These are phyloP conservation scores for Melanotaenia maccullochi DNA, from an alignment of 2,797 vertebrate genomes.

Conservation along the genomic window DNA sequence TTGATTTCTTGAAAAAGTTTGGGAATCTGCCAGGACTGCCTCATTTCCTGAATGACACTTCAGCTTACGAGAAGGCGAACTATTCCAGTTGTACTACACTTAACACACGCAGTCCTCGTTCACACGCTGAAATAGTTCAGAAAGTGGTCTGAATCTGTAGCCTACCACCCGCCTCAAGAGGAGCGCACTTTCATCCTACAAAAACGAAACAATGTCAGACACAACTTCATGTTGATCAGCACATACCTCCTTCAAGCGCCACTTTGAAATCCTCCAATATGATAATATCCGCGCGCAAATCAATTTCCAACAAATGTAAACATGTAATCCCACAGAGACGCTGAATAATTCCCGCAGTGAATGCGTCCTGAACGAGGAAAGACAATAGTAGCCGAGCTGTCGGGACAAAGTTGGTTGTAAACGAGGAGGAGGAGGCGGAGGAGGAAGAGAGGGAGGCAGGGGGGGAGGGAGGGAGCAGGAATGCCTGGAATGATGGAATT, in stretches of 20 bases:
- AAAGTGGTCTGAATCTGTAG: not conserved
- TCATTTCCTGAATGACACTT: constrained; percentile 42
- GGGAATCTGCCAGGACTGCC: constrained; percentile 13
- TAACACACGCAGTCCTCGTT: not conserved
- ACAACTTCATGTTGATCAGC: constrained; percentile 50
- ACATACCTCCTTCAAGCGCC: constrained; percentile 83
- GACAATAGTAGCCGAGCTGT: constrained; percentile 68
- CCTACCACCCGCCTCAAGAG: not conserved
- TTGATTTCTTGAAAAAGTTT: constrained; percentile 41
- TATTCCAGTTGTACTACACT: not conserved
- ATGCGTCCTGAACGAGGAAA: constrained; percentile 14
- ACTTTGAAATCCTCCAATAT: constrained; percentile 77
- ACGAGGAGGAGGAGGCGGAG: constrained; percentile 75
- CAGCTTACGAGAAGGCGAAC: constrained; percentile 1
- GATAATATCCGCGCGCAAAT: constrained; percentile 37
- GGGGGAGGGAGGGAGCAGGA: constrained; percentile 76
- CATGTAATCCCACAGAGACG: constrained; percentile 20
- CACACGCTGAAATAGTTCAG: not conserved
- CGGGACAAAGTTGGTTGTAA: constrained; percentile 73
- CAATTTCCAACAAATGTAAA: constrained; percentile 5
- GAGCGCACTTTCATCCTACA: constrained; percentile 21
- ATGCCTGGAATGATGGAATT: constrained; percentile 94
- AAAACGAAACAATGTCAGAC: constrained; percentile 46
- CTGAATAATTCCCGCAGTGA: constrained; percentile 18
- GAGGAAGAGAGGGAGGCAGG: constrained; percentile 54